Conservation (phyloP, 2,888 invertebrate species). For the Pammene fasciana region DNA sequence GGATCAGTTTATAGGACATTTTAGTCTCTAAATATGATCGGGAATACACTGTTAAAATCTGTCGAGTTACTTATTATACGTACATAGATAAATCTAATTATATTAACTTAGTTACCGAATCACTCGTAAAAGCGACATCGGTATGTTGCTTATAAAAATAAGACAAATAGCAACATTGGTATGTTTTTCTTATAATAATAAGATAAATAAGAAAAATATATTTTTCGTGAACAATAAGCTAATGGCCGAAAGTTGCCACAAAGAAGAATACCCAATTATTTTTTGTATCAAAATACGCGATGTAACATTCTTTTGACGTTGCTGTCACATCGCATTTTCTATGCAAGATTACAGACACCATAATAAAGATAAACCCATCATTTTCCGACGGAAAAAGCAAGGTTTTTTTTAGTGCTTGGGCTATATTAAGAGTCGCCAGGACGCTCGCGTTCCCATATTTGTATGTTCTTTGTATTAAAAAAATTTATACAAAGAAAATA, state of each 20-base stretch:
- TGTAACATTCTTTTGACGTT: neutral
- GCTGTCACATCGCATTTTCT: conserved; percentile 3
- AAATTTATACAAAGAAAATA: no score
- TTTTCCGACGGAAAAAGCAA: neutral
- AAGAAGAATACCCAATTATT: neutral
- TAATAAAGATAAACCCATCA: neutral
- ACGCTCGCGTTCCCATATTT: no score
- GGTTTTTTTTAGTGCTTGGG: no score
- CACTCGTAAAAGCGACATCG: neutral
- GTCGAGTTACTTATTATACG: no score
- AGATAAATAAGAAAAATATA: neutral
- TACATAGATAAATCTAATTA: no score
- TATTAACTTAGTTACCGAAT: neutral
- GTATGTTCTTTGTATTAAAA: no score
- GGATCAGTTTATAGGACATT: no score
- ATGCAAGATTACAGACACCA: neutral
- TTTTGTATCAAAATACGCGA: neutral
- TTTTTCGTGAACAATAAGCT: neutral
- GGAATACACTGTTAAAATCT: no score
- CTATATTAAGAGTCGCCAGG: no score
- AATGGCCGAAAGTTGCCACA: neutral
- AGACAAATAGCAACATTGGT: neutral
- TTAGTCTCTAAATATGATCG: no score
- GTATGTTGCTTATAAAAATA: neutral
- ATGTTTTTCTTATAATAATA: neutral